These are phyloP conservation scores for Enoplosus armatus DNA, from an alignment of 2,797 vertebrate genomes.

Conservation along the genomic window DNA sequence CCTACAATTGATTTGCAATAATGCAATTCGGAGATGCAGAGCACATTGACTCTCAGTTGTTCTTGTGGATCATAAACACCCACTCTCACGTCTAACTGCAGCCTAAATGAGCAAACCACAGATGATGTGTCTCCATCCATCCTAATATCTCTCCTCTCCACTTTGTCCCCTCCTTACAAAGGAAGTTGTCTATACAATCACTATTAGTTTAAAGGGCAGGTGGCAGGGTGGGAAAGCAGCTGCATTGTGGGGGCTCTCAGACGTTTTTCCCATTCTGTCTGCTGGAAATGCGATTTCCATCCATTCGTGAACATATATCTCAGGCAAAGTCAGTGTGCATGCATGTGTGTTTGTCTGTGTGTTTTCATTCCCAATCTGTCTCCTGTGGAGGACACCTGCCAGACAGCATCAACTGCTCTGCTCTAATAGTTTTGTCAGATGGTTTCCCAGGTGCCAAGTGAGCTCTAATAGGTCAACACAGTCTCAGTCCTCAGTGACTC, in stretches of 20 bases:
- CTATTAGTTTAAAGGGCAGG: slow-evolving; percentile 89
- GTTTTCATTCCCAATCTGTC: slow-evolving; percentile 77
- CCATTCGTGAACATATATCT: slow-evolving; percentile 72
- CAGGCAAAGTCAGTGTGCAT: slow-evolving; percentile 31
- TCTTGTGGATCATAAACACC: slow-evolving; percentile 70
- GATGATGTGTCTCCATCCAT: slow-evolving; percentile 82
- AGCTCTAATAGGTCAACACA: slow-evolving; percentile 26
- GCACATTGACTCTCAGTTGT: slow-evolving; percentile 57
- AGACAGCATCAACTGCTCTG: slow-evolving; percentile 67
- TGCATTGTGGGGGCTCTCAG: slow-evolving; percentile 78
- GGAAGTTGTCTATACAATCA: slow-evolving; percentile 84
- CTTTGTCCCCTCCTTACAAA: slow-evolving; percentile 77
- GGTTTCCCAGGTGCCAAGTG: slow-evolving; percentile 58
- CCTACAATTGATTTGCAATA: slow-evolving; percentile 79
- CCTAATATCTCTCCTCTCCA: slow-evolving; percentile 80
- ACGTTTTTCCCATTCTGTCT: slow-evolving; percentile 80
- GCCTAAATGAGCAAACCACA: slow-evolving; percentile 77
- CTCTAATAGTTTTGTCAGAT: slow-evolving; percentile 52
- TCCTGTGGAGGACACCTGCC: slow-evolving; percentile 82
- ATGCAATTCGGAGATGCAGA: slow-evolving; percentile 75
- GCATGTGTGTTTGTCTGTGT: slow-evolving; percentile 34
- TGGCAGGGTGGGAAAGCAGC: slow-evolving; percentile 85
- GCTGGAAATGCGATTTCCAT: slow-evolving; percentile 87
- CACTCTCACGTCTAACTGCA: slow-evolving; percentile 69
- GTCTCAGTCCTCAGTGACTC: slow-evolving; percentile 13